These are phyloP conservation scores for Geophilus truncorum DNA, from an alignment of 2,888 invertebrate genomes.

Conservation along the genomic window DNA sequence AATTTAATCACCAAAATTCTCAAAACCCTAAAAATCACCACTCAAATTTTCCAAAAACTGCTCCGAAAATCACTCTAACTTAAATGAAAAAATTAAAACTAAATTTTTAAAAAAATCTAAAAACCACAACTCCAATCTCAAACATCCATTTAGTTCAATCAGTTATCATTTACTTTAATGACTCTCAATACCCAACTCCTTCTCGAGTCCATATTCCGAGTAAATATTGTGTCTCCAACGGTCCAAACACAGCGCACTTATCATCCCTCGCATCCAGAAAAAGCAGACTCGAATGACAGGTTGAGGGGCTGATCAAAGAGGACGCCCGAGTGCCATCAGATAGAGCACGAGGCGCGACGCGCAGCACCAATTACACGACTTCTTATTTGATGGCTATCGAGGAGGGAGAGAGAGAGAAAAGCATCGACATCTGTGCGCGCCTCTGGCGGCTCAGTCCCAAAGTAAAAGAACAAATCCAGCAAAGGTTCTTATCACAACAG, in stretches of 20 bases:
- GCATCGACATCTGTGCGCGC: background rate
- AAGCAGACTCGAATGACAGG: slow-evolving; percentile 14
- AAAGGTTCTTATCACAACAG: slow-evolving; percentile 5
- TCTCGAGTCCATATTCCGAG: background rate
- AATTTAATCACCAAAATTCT: no score
- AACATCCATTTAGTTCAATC: no score
- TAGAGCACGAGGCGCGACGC: slow-evolving; percentile 27
- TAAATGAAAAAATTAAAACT: no score
- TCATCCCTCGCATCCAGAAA: background rate
- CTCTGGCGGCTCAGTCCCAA: background rate
- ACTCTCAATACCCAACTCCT: no score
- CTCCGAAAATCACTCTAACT: no score
- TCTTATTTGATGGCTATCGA: slow-evolving; percentile 25
- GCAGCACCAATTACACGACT: slow-evolving; percentile 21
- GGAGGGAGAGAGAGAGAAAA: background rate
- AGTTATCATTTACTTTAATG: no score
- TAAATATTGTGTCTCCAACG: slow-evolving; percentile 4
- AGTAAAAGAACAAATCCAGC: slow-evolving; percentile 19
- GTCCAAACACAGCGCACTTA: background rate
- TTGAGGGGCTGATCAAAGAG: slow-evolving; percentile 3
- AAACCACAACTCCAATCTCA: no score
- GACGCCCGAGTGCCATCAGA: slow-evolving; percentile 21
- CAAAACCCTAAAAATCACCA: no score
- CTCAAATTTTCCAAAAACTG: no score
- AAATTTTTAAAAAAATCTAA: no score